A percentile compares a stretch with the other conserved stretches of the same genome.
Evolutionary conservation across 30 jellyfish, hydroid and myxozoan species (phyloP).

Genomic region (Hydractinia echinata): DNA sequence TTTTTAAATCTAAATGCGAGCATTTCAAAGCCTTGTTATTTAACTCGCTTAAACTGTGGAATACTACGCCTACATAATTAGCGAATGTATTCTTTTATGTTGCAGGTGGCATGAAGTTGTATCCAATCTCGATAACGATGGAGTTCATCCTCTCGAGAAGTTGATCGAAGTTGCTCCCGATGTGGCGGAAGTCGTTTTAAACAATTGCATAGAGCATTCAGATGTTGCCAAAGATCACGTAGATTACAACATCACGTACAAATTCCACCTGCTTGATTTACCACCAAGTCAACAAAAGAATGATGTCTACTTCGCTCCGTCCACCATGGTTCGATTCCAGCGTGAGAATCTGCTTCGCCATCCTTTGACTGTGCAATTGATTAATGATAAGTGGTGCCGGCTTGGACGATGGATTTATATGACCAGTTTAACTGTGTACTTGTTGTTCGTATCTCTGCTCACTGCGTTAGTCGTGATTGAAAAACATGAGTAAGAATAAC

Average conservation of each 20-base stretch:
- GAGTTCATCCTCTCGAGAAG: conserved; percentile 66
- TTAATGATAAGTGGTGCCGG: conserved; percentile 67
- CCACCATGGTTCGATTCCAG: conserved; percentile 51
- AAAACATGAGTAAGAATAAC: conserved; percentile 48
- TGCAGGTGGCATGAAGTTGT: conserved; percentile 83
- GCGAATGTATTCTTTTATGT: not conserved
- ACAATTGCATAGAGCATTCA: conserved; percentile 59
- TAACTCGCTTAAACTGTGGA: too few relatives aligned
- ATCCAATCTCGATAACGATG: conserved; percentile 42
- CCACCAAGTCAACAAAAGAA: conserved; percentile 23
- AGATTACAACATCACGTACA: conserved; percentile 57
- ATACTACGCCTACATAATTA: too few relatives aligned
- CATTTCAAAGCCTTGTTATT: too few relatives aligned
- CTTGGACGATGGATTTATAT: conserved; percentile 68
- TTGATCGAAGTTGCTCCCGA: conserved; percentile 74
- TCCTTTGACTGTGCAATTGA: conserved; percentile 56
- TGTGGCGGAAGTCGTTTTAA: conserved; percentile 72
- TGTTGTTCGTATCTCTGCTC: conserved; percentile 67
- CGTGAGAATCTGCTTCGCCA: conserved; percentile 72
- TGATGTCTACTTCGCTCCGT: conserved; percentile 49
- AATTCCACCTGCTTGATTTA: conserved; percentile 57
- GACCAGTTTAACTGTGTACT: conserved; percentile 37
- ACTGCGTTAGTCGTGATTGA: conserved; percentile 75
- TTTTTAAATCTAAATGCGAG: too few relatives aligned
- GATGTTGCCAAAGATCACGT: conserved; percentile 37